Percentiles rank a stretch among this genome's conserved stretches.
phyloP scores from a whole-genome alignment of 1,140 invertebrate species.

The Anoplolepis gracilipes region DNA sequence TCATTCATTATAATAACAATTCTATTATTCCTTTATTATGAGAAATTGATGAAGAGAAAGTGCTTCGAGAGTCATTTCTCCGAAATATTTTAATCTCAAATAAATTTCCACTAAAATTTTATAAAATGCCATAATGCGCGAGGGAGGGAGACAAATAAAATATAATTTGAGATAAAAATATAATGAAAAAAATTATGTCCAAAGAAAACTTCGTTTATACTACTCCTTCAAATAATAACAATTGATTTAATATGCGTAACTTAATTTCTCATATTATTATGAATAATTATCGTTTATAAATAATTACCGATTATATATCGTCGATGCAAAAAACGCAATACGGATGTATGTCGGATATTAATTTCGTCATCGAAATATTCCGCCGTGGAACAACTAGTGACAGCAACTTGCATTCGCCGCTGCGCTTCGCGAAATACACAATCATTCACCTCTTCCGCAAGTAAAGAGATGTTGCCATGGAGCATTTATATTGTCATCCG shows the following conservation, averaged over 20 bases:
- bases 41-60: background rate
- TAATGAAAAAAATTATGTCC: background rate
- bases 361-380: background rate
- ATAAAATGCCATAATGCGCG: background rate
- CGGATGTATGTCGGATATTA: background rate
- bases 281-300: background rate
- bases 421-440: background rate
- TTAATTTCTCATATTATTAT: conserved; percentile 2
- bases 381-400: background rate
- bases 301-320: too few relatives aligned
- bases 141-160: background rate
- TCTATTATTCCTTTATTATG: background rate
- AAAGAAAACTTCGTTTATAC: background rate
- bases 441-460: background rate
- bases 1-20: conserved; percentile 24
- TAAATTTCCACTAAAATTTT: conserved; percentile 5
- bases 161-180: background rate
- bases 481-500: background rate
- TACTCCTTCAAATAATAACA: background rate
- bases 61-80: background rate
- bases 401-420: background rate
- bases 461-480: background rate
- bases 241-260: background rate
- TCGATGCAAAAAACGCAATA: background rate
- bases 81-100: background rate